These are phyloP conservation scores for Aporophyla nigra DNA, from an alignment of 2,888 invertebrate genomes.

Conservation along the genomic window DNA sequence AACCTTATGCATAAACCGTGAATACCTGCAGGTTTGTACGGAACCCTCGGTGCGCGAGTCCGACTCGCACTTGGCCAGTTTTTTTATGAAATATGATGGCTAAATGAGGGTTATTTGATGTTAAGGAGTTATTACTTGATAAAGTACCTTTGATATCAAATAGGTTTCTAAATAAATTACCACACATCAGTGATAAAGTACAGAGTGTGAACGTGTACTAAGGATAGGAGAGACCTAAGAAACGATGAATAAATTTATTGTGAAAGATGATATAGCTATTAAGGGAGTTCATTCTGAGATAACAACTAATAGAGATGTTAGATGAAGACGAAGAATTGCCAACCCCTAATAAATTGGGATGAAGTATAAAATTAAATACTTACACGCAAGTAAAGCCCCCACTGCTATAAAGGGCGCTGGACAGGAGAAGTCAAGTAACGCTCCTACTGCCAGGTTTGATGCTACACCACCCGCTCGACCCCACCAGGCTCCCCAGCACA, in stretches of 20 bases:
- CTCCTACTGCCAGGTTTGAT: conserved; percentile 92
- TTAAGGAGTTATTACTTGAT: conserved; percentile 68
- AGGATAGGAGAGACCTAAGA: too few relatives aligned
- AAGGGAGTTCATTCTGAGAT: neutral
- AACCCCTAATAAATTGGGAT: neutral
- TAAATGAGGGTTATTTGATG: conserved; percentile 72
- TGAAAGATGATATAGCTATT: neutral
- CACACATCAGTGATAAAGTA: neutral
- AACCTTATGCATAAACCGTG: too few relatives aligned
- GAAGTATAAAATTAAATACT: conserved; percentile 66
- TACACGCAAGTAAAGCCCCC: conserved; percentile 89
- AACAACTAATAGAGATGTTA: neutral
- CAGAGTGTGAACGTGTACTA: neutral
- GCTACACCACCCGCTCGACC: conserved; percentile 92
- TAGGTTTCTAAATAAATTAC: neutral
- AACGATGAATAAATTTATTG: too few relatives aligned
- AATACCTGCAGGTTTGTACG: too few relatives aligned
- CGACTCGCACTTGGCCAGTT: too few relatives aligned
- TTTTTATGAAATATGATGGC: neutral
- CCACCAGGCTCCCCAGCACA: conserved; percentile 92
- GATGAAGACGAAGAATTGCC: neutral
- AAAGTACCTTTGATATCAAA: neutral
- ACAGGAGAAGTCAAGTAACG: conserved; percentile 92
- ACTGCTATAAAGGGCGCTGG: conserved; percentile 92
- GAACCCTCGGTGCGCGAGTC: too few relatives aligned